Evolutionary conservation across 2,113 vertebrate species (phyloP).

Genomic region (Spilogale gracilis): DNA sequence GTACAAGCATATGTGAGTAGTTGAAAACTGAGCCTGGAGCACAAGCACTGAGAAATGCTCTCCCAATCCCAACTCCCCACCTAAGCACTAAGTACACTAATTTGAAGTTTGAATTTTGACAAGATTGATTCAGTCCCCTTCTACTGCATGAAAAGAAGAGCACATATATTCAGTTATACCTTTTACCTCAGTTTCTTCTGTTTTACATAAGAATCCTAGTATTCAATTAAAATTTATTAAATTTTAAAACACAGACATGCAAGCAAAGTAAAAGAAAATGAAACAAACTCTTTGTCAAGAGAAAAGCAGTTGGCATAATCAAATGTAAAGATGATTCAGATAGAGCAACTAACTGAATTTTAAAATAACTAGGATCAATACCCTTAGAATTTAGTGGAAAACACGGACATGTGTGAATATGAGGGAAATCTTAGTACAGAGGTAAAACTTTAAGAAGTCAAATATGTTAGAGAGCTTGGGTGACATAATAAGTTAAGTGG

Average conservation of each 20-base stretch:
- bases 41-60: not conserved
- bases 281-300: not conserved
- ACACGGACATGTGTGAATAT: not conserved
- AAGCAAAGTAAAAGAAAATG: not conserved
- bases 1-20: not conserved
- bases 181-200: not conserved
- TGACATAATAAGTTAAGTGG: not conserved
- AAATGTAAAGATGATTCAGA: not conserved
- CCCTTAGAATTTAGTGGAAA: not conserved
- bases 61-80: not conserved
- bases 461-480: not conserved
- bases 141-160: not conserved
- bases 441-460: not conserved
- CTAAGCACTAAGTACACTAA: not conserved
- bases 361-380: not conserved
- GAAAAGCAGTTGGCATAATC: not conserved
- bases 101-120: not conserved
- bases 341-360: not conserved
- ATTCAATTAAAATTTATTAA: not conserved
- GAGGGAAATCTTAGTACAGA: not conserved
- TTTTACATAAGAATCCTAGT: not conserved
- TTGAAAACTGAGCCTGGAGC: not conserved
- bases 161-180: not conserved
- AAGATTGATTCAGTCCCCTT: not conserved
- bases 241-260: not conserved